phyloP scores from a whole-genome alignment of 2,113 vertebrate species.

The Mobula hypostoma region DNA sequence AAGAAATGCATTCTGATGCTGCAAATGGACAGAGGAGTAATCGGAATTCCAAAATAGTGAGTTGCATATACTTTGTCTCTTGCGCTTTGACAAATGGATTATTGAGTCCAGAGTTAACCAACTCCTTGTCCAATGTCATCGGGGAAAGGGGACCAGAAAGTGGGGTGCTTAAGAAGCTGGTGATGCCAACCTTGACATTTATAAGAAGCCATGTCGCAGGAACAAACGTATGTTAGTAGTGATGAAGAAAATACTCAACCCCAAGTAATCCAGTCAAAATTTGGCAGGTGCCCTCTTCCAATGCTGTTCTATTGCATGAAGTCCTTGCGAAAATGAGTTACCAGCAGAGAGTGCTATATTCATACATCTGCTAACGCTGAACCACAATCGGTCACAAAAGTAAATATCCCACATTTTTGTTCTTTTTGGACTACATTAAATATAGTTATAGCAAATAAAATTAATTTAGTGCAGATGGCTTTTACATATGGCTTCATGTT shows the following conservation, averaged over 20 bases:
- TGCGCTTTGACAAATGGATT: no score
- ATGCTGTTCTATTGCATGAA: neutral
- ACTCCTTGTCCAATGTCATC: neutral
- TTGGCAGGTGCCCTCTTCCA: no score
- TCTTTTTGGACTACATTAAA: neutral
- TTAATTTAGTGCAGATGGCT: neutral
- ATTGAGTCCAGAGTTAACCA: neutral
- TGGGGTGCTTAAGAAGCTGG: neutral
- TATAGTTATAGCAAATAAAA: neutral
- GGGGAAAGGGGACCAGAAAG: neutral
- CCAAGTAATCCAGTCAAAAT: no score
- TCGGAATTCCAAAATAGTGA: no score
- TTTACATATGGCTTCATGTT: neutral
- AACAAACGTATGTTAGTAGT: neutral
- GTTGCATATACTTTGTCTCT: no score
- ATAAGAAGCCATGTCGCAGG: neutral
- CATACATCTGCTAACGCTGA: neutral
- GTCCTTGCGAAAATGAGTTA: neutral
- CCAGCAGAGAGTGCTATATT: neutral
- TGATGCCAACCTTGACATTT: neutral
- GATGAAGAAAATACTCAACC: no score
- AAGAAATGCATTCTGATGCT: neutral
- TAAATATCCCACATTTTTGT: neutral
- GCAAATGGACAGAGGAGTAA: neutral
- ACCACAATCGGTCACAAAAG: neutral